Base-by-base conservation (phyloP, 2,113 vertebrate genomes). In the Callocephalon fimbriatum region DNA sequence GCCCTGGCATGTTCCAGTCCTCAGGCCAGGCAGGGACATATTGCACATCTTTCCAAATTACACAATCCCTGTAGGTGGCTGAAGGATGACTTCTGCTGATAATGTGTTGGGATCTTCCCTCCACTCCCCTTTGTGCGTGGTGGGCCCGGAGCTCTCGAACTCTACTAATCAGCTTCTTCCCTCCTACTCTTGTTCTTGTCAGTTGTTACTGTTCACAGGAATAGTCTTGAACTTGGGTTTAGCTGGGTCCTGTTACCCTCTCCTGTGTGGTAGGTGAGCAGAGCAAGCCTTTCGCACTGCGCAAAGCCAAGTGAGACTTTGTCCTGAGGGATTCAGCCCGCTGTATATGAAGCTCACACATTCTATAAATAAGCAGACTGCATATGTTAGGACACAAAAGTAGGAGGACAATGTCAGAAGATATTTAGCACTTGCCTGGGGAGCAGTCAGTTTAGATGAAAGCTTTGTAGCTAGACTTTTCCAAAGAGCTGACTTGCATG, bases 351-450 rank as follows among this genome's bases (percentile, higher is more conserved):
- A 63, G 31, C 27, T 92, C 29, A 35, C 27, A 29, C 8, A 0
- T 65, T 72, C 88, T 92, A 89, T 78, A 96, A 97, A 95, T 95
- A 95, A 91, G 20, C 86, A 81, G 51, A 31, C 83, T 61, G 61
- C 61, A 53, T 89, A 53, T 71, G 75, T 67, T 56, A 63, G 82
- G 72, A n/a, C 75, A 86, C 56, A 74, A 44, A 86, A 95, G 78
- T 77, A 80, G 83, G 79, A 95, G 79, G 86, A 92, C 88, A 75
- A 3, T 4, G 51, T 91, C 79, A 78, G 68, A 84, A 96, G 88
- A 37, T 54, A 90, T 94, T 93, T 92, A n/a, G 29, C 0, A 0
- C 72, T 72, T 88, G 82, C 56, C 38, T 51, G 75, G 86, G 76
- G 65, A 96, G 59, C 86, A 81, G 68, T 72, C 88, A 88, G 45